Evolutionary conservation across 2,113 vertebrate genomes (phyloP).

Genomic region (Otus sunia): DNA sequence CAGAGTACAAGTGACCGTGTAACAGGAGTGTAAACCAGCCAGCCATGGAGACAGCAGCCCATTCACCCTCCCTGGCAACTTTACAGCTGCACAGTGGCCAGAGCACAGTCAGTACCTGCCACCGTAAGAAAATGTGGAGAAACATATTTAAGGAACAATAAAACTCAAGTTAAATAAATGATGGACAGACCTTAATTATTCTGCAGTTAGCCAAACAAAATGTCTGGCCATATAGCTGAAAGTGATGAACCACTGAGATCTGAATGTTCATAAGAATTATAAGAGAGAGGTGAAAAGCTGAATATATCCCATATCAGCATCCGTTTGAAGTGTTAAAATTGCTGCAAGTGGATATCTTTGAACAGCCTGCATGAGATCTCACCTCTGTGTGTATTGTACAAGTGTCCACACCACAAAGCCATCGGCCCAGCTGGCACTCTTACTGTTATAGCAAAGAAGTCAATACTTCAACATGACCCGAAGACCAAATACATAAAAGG

Average conservation of each 20-base stretch:
- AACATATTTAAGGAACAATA: background rate
- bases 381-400: constrained; percentile 11
- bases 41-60: background rate
- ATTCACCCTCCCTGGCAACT: background rate
- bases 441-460: background rate
- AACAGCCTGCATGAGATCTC: constrained; percentile 61
- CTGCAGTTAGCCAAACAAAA: background rate
- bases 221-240: background rate
- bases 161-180: background rate
- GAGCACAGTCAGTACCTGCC: background rate
- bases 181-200: background rate
- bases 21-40: background rate
- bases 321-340: background rate
- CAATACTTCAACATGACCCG: background rate
- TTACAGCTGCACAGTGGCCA: background rate
- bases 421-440: constrained; percentile 42
- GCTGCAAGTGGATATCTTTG: background rate
- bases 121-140: background rate
- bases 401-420: constrained; percentile 27
- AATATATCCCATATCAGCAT: background rate
- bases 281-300: background rate
- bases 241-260: background rate
- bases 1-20: background rate
- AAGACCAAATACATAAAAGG: constrained; percentile 23
- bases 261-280: background rate